A percentile compares a stretch with the other conserved stretches of the same genome.
phyloP scores from a whole-genome alignment of 2,797 vertebrate genomes.

The Acomys russatus region DNA sequence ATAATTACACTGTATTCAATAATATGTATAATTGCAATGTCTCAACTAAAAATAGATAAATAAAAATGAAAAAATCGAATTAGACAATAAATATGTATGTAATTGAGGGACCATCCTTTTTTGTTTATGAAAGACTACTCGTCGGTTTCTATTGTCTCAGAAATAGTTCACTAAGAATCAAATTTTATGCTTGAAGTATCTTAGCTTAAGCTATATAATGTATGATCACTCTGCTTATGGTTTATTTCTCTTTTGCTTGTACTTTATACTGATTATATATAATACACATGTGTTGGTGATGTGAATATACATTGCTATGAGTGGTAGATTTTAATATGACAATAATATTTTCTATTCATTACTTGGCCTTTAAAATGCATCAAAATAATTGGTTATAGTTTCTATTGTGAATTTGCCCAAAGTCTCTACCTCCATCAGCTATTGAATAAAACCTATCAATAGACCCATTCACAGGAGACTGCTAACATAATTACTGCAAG shows the following conservation, averaged over 20 bases:
- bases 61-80: neutral
- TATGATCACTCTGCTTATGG: neutral
- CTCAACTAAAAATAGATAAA: no score
- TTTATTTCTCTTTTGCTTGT: conserved; percentile 18
- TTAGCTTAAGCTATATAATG: neutral
- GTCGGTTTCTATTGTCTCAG: neutral
- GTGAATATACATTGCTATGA: neutral
- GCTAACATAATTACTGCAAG: conserved; percentile 25
- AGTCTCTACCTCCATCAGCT: neutral
- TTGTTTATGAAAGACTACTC: neutral
- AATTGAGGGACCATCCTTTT: neutral
- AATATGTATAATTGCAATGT: no score
- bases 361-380: neutral
- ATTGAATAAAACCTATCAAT: conserved; percentile 47
- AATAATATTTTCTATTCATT: neutral
- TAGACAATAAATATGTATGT: neutral
- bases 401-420: conserved; percentile 54
- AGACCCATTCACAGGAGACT: neutral
- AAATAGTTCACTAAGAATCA: neutral
- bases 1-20: no score
- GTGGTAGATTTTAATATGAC: neutral
- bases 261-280: neutral
- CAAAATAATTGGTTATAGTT: conserved; percentile 3
- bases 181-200: neutral
- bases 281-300: neutral